Evolutionary conservation across 2,888 invertebrate genomes (phyloP).

Genomic region (Acrobeloides nanus): DNA sequence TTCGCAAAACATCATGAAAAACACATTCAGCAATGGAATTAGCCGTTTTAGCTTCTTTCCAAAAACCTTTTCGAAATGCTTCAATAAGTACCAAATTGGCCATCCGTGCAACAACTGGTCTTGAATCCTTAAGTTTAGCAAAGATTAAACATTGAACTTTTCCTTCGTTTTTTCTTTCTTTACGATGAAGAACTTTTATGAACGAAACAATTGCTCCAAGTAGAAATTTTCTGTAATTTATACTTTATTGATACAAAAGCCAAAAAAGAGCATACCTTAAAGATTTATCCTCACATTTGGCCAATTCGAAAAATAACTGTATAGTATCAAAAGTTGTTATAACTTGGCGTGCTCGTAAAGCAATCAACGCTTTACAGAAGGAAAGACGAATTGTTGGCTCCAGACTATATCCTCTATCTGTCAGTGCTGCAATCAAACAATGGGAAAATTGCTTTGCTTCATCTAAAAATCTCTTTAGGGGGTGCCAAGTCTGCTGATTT

Average conservation of each 20-base stretch:
- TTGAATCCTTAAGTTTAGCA: slow-evolving; percentile 58
- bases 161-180: slow-evolving; percentile 15
- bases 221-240: slow-evolving; percentile 71
- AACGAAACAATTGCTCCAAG: slow-evolving; percentile 85
- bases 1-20: slow-evolving; percentile 82
- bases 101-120: slow-evolving; percentile 44
- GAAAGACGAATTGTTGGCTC: slow-evolving; percentile 81
- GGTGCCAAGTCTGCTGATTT: too few relatives aligned
- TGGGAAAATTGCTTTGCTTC: slow-evolving; percentile 76
- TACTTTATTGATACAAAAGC: not conserved
- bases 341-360: slow-evolving; percentile 82
- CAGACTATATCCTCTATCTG: slow-evolving; percentile 74
- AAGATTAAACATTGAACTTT: slow-evolving; percentile 83
- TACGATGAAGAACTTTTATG: slow-evolving; percentile 68
- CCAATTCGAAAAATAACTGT: slow-evolving; percentile 80
- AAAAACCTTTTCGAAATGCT: slow-evolving; percentile 87
- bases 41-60: slow-evolving; percentile 95
- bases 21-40: slow-evolving; percentile 84
- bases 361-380: slow-evolving; percentile 82
- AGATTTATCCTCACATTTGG: slow-evolving; percentile 64
- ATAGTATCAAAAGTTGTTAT: slow-evolving; percentile 77
- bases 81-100: slow-evolving; percentile 73
- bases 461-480: slow-evolving; percentile 73
- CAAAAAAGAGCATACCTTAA: slow-evolving; percentile 46
- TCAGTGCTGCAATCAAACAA: slow-evolving; percentile 75